Evolutionary conservation across 2,113 vertebrate genomes (phyloP), one percentile per base, ranked within the genome.

Genomic region (Dunckerocampus dactyliophorus): DNA sequence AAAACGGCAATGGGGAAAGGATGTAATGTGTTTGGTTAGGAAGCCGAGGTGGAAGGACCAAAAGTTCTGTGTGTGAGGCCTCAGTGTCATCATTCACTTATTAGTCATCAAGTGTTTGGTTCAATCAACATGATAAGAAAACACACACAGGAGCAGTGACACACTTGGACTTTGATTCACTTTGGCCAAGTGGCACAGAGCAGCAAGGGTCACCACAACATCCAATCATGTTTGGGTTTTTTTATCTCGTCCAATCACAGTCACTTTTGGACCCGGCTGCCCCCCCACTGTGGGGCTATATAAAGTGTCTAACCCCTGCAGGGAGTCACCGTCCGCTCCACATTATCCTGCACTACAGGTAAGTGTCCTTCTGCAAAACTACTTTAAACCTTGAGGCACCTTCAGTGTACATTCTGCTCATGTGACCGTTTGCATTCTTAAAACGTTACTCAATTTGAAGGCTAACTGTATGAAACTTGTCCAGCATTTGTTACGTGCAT

Each of bases 101-200:
- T 11, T 31, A 49, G 6, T 75, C 62, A 67, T 70, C 69, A 64
- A 46, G 63, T 48, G 17, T 59, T 71, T 57, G 31, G 47, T 76
- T 75, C 72, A 76, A 80, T 79, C 82, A 75, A 16, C 9, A 21
- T 43, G 80, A 85, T 84, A 85, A 80, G 72, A 74, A 37, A 28
- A n/a, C 54, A 28, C 67, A 31, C 12, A 67, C 59, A n/a, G 19
- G 7, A 76, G 63, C 65, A 70, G 28, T 50, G 53, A 55, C 52
- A 62, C 58, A 64, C 42, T 61, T 86, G 87, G 86, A 88, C 88
- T 87, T 88, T 88, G 81, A 31, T 51, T 64, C 15, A 16, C 37
- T 65, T 72, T 71, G 70, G 37, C 65, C 47, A 64, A 71, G 72
- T 88, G 84, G 83, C 81, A 79, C 8, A 6, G 22, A 71, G 65